Percentiles rank a stretch among this genome's conserved stretches.
Evolutionary conservation across 2,113 vertebrate species (phyloP).

Genomic region (Nymphicus hollandicus): DNA sequence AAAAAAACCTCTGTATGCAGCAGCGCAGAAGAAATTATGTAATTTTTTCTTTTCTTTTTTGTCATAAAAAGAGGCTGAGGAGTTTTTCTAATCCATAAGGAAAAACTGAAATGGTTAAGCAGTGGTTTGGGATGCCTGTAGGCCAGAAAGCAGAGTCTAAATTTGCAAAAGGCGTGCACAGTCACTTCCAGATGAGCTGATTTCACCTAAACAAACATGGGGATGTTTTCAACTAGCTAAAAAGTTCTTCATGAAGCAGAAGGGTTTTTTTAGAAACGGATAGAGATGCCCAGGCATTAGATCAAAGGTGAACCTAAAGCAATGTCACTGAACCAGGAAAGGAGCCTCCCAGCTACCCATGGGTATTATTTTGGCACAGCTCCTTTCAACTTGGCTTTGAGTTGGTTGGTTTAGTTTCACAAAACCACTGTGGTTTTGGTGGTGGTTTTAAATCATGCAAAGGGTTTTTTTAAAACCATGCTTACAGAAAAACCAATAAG

Average conservation of each 20-base stretch:
- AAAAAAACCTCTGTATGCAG: not conserved
- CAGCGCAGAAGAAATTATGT: conserved; percentile 30
- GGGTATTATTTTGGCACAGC: not conserved
- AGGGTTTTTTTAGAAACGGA: not conserved
- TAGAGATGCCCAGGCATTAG: not conserved
- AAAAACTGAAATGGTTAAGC: conserved; percentile 27
- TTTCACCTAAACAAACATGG: conserved; percentile 24
- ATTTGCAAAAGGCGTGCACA: not conserved
- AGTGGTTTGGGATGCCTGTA: not conserved
- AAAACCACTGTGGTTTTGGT: not conserved
- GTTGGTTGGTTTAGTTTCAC: not conserved
- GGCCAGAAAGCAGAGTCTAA: not conserved
- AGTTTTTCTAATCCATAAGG: conserved; percentile 37
- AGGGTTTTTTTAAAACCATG: not conserved
- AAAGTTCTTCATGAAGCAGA: not conserved
- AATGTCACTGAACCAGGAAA: rapidly evolving
- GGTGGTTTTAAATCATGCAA: not conserved
- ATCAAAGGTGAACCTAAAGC: not conserved
- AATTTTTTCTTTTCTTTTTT: not conserved
- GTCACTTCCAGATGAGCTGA: not conserved
- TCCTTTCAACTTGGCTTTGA: not conserved
- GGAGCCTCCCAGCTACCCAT: not conserved
- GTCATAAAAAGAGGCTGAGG: not conserved
- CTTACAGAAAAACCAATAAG: not conserved
- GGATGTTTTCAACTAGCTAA: not conserved